Evolutionary conservation across 2,113 vertebrate genomes (phyloP), one percentile per base, ranked within the genome.

Genomic region (Nicator chloris): DNA sequence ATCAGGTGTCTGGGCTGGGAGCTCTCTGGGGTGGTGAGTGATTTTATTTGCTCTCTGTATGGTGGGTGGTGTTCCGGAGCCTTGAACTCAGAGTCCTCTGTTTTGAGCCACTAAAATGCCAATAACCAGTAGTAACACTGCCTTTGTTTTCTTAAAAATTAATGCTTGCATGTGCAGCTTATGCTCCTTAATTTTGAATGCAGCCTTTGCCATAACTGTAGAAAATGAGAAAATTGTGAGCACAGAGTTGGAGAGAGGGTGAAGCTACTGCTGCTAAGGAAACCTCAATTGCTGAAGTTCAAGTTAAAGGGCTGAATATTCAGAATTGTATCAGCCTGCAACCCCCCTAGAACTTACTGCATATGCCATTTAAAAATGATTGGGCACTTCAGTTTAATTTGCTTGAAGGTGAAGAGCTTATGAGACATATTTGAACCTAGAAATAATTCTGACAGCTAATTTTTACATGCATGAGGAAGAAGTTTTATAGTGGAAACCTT

Each of bases 361-460:
- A 31, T 37, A 23, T 30, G 80, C 64, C 76, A 86, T 88, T 95
- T 95, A 71, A 91, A 95, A 86, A 83, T 94, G 88, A 92, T 86
- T 88, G 82, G 80, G 61, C 83, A 94, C 92, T 95, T 93, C 72
- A 92, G 26, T 86, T 83, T 90, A 86, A 96, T 95, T 96, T 94
- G 39, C 83, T 71, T 90, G 86, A 90, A 93, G 60, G 68, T 83
- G 68, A 70, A 90, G 92, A 86, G 56, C 72, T 86, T 81, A 3
- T 45, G 60, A 96, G 68, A 61, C 4, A 0, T 90, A 59, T 83
- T 90, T 88, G 86, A 94, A 90, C 88, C 39, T 81, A 51, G 88
- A 92, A 83, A 68, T 92, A 86, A 94, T 88, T 89, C 69, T 90
- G 91, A 63, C 82, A 88, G 71, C 64, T 92, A 76, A 92, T 88